Evolutionary conservation across 2,888 invertebrate genomes (phyloP).

Genomic region (Himalopsyche kuldschensis): DNA sequence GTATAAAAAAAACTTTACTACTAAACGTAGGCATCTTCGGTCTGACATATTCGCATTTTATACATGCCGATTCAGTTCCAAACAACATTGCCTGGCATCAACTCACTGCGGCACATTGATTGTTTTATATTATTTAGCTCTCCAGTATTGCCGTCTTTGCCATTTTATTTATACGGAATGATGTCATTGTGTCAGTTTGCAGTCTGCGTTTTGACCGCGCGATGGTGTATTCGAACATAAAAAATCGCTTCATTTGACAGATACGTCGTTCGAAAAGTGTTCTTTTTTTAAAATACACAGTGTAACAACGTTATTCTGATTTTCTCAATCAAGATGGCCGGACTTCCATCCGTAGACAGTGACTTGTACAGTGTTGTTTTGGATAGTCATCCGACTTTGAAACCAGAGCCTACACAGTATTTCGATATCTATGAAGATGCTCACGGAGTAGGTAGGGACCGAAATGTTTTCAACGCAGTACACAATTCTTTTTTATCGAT

Average conservation of each 20-base stretch:
- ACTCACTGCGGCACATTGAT: neutral
- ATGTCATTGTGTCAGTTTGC: slow-evolving; percentile 36
- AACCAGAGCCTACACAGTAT: slow-evolving; percentile 45
- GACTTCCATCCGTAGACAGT: slow-evolving; percentile 47
- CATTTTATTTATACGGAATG: slow-evolving; percentile 34
- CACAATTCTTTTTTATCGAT: neutral
- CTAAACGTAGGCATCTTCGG: neutral
- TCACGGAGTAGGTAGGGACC: slow-evolving; percentile 51
- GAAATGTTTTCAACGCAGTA: neutral
- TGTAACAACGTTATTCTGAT: neutral
- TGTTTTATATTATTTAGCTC: neutral
- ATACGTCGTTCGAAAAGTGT: neutral
- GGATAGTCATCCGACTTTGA: slow-evolving; percentile 47
- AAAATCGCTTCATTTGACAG: neutral
- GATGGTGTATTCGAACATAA: slow-evolving; percentile 11
- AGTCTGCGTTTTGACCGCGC: slow-evolving; percentile 26
- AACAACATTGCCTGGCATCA: neutral
- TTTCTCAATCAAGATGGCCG: neutral
- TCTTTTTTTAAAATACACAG: neutral
- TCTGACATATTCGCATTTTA: neutral
- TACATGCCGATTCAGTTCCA: neutral
- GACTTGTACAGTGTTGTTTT: slow-evolving; percentile 56
- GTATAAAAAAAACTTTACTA: neutral
- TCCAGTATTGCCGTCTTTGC: slow-evolving; percentile 6
- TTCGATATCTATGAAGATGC: slow-evolving; percentile 54